Conservation (phyloP, 2,888 invertebrate genomes). For the Argyra leucocephala region DNA sequence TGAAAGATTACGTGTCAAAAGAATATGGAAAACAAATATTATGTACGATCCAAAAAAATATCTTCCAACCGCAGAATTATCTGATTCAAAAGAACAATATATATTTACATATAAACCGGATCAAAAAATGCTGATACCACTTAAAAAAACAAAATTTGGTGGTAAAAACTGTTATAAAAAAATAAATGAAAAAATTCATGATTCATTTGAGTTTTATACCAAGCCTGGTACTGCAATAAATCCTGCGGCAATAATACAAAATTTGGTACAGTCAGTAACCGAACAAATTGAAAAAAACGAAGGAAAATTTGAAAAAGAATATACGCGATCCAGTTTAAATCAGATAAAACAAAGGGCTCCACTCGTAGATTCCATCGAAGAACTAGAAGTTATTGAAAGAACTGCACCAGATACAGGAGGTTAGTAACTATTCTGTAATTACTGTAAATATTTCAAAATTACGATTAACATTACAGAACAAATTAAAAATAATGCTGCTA, state of each 20-base stretch:
- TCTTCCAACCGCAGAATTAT: constrained; percentile 16
- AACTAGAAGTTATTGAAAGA: background rate
- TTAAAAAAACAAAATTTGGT: constrained; percentile 34
- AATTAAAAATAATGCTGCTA: background rate
- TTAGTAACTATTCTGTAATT: too few species aligned
- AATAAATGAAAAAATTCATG: constrained; percentile 16
- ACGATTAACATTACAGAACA: too few species aligned
- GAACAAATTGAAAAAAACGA: too few species aligned
- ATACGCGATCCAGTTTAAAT: too few species aligned
- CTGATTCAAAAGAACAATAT: constrained; percentile 27
- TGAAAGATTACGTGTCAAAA: constrained; percentile 42
- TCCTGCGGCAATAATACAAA: too few species aligned
- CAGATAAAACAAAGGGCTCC: too few species aligned
- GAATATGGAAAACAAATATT: constrained; percentile 27
- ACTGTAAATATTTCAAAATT: too few species aligned
- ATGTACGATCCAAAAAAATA: constrained; percentile 22
- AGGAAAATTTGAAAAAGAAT: too few species aligned
- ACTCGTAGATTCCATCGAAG: too few species aligned
- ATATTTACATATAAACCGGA: constrained; percentile 34
- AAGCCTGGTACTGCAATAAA: too few species aligned
- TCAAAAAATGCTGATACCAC: constrained; percentile 34
- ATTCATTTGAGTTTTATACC: background rate
- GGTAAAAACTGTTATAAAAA: constrained; percentile 29
- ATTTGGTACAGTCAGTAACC: too few species aligned
- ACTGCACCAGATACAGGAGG: background rate